Evolutionary conservation across 1,140 invertebrate species (phyloP), one percentile per base, ranked within the genome.

Genomic region (Zaprionus taronus): DNA sequence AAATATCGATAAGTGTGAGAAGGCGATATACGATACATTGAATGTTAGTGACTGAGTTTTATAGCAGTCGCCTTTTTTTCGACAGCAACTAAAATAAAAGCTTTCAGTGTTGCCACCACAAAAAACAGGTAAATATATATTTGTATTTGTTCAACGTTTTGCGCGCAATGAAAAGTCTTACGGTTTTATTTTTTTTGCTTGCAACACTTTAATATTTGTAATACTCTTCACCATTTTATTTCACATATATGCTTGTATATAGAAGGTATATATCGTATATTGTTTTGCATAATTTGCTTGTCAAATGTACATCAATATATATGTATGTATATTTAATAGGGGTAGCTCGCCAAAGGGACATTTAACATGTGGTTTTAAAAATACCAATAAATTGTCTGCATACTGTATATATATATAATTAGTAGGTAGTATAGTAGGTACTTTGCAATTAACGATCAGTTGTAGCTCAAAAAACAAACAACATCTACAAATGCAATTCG

Each of bases 191-290:
- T 55, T 55, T 63, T 79, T 76, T 72, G 58, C 28, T 77, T 73
- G 61, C 61, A 80, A 80, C 75, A 80, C 70, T 82, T 86, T 76
- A 76, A 82, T 83, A 79, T 66, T 72, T 83, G 72, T 64, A 87
- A 89, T 89, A 89, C 83, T 89, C 80, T 89, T 87, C 84, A 83
- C 79, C 73, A 87, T 75, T 89, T 83, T 38, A 66, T 83, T 89
- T 81, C 62, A 89, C 71, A 87, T 80, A 87, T 78, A 80, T 86
- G 68, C 71, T 79, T 83, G 72, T 79, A 83, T 87, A 83, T 80
- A 83, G 68, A 82, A 78, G 70, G 72, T 81, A 74, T 66, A 22
- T 64, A 49, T 62, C 5, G 47, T 81, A 80, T 85, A 84, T 81
- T 80, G 65, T 80, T 79, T 72, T 79, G 74, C 58, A 86, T 56